Evolutionary conservation across 1,140 invertebrate species (phyloP).

Genomic region (Andricus grossulariae): DNA sequence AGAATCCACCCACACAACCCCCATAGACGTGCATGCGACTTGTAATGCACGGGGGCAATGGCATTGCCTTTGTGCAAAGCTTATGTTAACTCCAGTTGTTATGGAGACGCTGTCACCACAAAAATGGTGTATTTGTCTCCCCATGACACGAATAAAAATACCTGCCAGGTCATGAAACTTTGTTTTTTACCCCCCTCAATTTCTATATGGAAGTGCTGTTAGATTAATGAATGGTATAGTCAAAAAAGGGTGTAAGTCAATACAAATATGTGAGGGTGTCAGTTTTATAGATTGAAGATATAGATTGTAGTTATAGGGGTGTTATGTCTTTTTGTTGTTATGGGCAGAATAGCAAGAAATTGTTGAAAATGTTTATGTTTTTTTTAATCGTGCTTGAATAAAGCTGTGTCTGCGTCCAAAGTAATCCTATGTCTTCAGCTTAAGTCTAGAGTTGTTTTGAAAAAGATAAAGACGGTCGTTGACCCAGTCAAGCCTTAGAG

Average conservation of each 20-base stretch:
- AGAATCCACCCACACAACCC: slow-evolving; percentile 46
- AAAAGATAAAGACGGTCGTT: not conserved
- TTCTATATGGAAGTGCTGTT: not conserved
- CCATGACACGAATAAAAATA: slow-evolving; percentile 29
- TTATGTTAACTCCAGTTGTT: slow-evolving; percentile 50
- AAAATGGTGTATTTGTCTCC: slow-evolving; percentile 52
- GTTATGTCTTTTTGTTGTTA: too few relatives aligned
- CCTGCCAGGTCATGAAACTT: not conserved
- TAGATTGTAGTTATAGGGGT: too few relatives aligned
- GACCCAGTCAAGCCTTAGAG: too few relatives aligned
- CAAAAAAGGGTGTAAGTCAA: not conserved
- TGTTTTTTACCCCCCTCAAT: not conserved
- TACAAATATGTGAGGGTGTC: slow-evolving; percentile 44
- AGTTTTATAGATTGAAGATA: slow-evolving; percentile 36
- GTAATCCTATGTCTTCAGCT: too few relatives aligned
- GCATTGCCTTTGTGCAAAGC: slow-evolving; percentile 48
- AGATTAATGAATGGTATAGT: too few relatives aligned
- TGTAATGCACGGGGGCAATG: slow-evolving; percentile 59
- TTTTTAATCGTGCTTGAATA: too few relatives aligned
- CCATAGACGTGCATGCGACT: slow-evolving; percentile 46
- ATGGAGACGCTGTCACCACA: slow-evolving; percentile 58
- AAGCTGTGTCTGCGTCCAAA: too few relatives aligned
- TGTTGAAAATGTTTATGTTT: too few relatives aligned
- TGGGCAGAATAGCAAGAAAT: too few relatives aligned
- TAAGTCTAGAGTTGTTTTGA: too few relatives aligned